Conservation (phyloP, 2,797 vertebrate genomes). For the Pelodytes ibericus region DNA sequence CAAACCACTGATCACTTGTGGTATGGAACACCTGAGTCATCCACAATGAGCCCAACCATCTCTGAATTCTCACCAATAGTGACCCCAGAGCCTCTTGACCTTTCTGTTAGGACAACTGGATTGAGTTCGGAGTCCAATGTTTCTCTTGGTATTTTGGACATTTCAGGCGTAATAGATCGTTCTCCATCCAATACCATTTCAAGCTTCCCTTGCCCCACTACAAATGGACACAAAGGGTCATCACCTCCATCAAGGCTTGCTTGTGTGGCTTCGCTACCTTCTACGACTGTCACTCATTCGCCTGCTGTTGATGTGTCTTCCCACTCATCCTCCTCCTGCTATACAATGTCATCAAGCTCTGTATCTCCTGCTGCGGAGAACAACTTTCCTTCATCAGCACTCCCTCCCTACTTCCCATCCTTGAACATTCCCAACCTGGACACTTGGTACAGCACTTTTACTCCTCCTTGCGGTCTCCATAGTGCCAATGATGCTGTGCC, state of each 20-base stretch:
- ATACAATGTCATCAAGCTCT: conserved; percentile 22
- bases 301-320: conserved; percentile 14
- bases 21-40: conserved; percentile 40
- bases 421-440: conserved; percentile 18
- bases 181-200: neutral
- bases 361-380: neutral
- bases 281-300: neutral
- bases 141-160: neutral
- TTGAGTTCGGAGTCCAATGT: neutral
- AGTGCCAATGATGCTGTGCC: conserved; percentile 29
- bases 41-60: conserved; percentile 31
- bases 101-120: neutral
- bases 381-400: neutral
- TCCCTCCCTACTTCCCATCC: neutral
- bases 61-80: conserved; percentile 21
- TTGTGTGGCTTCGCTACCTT: neutral
- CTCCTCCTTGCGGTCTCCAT: conserved; percentile 33
- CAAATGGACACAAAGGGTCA: conserved; percentile 36
- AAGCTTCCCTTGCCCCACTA: neutral
- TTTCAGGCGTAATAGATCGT: neutral
- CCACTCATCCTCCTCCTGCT: conserved; percentile 23
- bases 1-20: conserved; percentile 27
- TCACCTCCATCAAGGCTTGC: neutral
- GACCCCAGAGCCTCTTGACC: conserved; percentile 30
- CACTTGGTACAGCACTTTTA: conserved; percentile 25